phyloP scores from a whole-genome alignment of 2,888 invertebrate genomes.

The Eucera pruinosa region DNA sequence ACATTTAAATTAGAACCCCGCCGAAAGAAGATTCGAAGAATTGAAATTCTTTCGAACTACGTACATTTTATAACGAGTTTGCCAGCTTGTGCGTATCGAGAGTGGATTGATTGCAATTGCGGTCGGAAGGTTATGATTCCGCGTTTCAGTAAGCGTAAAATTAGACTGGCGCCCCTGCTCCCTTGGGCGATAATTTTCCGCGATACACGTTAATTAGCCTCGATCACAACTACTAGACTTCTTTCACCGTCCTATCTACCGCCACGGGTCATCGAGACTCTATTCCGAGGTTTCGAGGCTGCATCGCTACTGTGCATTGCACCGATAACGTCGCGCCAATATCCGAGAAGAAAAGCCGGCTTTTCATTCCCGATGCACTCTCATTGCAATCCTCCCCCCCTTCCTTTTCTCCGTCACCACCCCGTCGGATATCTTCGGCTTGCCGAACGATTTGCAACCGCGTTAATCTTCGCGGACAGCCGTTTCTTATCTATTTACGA shows the following conservation, averaged over 20 bases:
- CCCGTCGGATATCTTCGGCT: neutral
- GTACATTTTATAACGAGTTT: no score
- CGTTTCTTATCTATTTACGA: slow-evolving; percentile 19
- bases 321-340: slow-evolving; percentile 32
- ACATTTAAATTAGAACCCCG: no score
- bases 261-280: slow-evolving; percentile 38
- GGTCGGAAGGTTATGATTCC: neutral
- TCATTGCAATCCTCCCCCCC: neutral
- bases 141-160: slow-evolving; percentile 37
- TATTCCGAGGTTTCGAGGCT: slow-evolving; percentile 26
- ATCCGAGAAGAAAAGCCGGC: slow-evolving; percentile 6
- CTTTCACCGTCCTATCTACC: slow-evolving; percentile 4
- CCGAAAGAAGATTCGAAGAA: no score
- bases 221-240: slow-evolving; percentile 16
- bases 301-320: slow-evolving; percentile 18
- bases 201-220: slow-evolving; percentile 42
- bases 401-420: no score
- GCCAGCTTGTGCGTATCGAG: no score
- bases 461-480: neutral
- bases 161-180: slow-evolving; percentile 28
- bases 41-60: no score
- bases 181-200: slow-evolving; percentile 10
- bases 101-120: neutral
- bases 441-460: slow-evolving; percentile 24
- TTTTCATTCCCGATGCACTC: slow-evolving; percentile 16